Percentiles rank a stretch among this genome's conserved stretches.
These are phyloP conservation scores for Pangasius djambal DNA, from an alignment of 2,797 vertebrate genomes.

Conservation along the genomic window DNA sequence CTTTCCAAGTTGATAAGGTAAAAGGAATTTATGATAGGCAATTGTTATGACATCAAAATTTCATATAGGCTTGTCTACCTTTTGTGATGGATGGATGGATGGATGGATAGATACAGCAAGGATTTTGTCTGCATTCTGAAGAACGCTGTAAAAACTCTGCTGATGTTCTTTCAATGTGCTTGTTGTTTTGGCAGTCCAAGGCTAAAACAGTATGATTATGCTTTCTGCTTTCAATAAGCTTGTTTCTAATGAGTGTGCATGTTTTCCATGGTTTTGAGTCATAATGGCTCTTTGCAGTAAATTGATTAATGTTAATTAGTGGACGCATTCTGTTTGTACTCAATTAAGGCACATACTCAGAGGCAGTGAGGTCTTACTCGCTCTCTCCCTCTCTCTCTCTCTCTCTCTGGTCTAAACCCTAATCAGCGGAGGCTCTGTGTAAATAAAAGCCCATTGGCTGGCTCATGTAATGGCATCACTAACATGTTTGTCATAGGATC, in stretches of 20 bases:
- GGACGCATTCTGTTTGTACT: slow-evolving; percentile 37
- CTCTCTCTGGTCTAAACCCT: slow-evolving; percentile 50
- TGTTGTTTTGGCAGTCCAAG: slow-evolving; percentile 26
- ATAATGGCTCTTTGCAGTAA: slow-evolving; percentile 44
- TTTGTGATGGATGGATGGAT: neutral
- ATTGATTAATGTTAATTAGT: slow-evolving; percentile 47
- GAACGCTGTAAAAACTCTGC: neutral
- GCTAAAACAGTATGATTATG: slow-evolving; percentile 35
- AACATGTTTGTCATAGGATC: slow-evolving; percentile 61
- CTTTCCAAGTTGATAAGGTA: neutral
- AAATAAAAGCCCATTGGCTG: slow-evolving; percentile 52
- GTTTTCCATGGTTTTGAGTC: slow-evolving; percentile 34
- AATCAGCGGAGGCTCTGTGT: slow-evolving; percentile 59
- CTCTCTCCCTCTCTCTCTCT: neutral
- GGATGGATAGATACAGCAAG: neutral
- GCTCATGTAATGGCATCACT: slow-evolving; percentile 41
- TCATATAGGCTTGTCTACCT: no score
- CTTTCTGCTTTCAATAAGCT: slow-evolving; percentile 42
- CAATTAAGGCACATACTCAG: slow-evolving; percentile 15
- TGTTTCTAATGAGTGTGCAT: slow-evolving; percentile 29
- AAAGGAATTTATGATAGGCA: neutral
- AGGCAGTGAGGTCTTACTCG: neutral
- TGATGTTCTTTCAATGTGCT: slow-evolving; percentile 8
- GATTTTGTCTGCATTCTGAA: neutral
- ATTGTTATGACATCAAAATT: neutral